A percentile compares a stretch with the other conserved stretches of the same genome.
These are phyloP conservation scores for Melospiza melodia DNA, from an alignment of 2,113 vertebrate genomes.

Conservation along the genomic window DNA sequence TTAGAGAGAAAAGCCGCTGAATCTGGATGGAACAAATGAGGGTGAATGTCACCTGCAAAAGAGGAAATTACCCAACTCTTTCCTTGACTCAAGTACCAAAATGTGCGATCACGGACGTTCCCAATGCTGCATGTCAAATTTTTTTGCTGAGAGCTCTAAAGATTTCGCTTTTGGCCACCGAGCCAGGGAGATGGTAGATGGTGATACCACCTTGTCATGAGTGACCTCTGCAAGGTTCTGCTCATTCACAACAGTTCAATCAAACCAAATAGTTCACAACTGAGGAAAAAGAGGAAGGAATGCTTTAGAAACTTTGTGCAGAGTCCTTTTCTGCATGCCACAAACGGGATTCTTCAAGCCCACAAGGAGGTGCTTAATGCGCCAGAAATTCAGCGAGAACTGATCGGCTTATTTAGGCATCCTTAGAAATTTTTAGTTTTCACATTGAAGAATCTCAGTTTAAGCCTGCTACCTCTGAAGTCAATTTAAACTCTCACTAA, in stretches of 20 bases:
- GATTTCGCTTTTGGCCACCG: neutral
- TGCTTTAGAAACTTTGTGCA: neutral
- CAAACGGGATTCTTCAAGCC: conserved; percentile 10
- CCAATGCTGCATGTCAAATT: neutral
- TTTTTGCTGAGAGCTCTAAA: neutral
- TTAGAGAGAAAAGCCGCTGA: neutral
- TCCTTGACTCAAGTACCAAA: neutral
- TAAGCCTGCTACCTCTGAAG: conserved; percentile 42
- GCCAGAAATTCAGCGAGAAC: conserved; percentile 57
- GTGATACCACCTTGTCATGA: neutral
- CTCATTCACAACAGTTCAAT: neutral
- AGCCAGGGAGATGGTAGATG: accelerated
- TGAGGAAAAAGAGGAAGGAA: neutral
- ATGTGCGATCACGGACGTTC: neutral
- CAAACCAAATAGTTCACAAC: neutral
- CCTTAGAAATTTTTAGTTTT: conserved; percentile 40
- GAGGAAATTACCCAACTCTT: neutral
- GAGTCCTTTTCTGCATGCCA: neutral
- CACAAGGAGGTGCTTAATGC: conserved; percentile 3
- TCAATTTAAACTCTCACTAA: conserved; percentile 35
- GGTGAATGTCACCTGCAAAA: neutral
- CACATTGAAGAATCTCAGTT: conserved; percentile 23
- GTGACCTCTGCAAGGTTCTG: neutral
- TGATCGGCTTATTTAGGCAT: conserved; percentile 18
- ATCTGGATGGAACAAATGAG: conserved; percentile 30